Base-by-base conservation (phyloP, 2,113 vertebrate species). In the Mus pahari region DNA sequence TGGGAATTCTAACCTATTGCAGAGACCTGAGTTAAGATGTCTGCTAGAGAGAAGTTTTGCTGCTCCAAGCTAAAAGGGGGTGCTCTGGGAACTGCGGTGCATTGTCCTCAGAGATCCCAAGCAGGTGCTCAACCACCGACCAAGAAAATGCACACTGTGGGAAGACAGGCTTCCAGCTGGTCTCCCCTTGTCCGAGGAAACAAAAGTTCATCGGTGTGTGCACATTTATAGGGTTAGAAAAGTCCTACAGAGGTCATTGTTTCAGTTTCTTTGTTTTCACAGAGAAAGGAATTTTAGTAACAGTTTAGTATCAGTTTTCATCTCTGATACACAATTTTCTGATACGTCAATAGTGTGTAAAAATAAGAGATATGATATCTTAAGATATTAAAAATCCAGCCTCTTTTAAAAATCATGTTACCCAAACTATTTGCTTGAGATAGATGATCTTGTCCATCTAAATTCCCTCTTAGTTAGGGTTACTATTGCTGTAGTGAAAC, bases 61-160 rank as follows among this genome's bases (percentile, higher is more conserved):
- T 62, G 53, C 70, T 33, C 3, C 24, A 62, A 42, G 86, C 84
- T 95, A 73, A 75, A 86, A 60, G 12, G 6, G 3, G 8, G 70
- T 79, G 62, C n/a, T 33, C 22, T 42, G 73, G 60, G 78, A 71
- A 48, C 17, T 81, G 42, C 26, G 14, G n/a, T 0, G 42, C 19
- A 7, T 64, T 11, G 53, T 20, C 60, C 28, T 74, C 2, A 73
- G 50, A 89, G 24, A 53, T 70, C 73, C 68, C 92, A 86, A 48
- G 73, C 91, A 96, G 97, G 81, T 92, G 93, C 71, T 88, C 50
- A 81, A 71, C 50, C 81, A 68, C n/a, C 55, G 75, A 92, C 60
- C 89, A 75, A 86, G 84, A 78, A 89, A 84, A 84, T 13, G 45
- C 55, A 73, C 86, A 42, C 60, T 26, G 11, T 22, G 26, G 64